These are phyloP conservation scores for Nomia melanderi DNA, from an alignment of 1,140 invertebrate genomes.

Conservation along the genomic window DNA sequence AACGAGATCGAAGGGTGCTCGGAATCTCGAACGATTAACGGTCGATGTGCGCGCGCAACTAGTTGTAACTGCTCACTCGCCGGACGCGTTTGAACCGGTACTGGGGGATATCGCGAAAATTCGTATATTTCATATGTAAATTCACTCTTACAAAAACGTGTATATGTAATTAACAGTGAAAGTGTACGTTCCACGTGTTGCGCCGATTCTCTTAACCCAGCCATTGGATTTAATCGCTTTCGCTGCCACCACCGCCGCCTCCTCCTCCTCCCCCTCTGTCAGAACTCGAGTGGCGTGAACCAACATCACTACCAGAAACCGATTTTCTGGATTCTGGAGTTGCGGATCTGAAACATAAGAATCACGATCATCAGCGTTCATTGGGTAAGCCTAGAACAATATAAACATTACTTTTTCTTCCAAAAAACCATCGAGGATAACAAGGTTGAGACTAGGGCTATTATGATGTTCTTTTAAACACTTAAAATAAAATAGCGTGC, in stretches of 20 bases:
- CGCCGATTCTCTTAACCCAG: background rate
- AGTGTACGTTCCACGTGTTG: background rate
- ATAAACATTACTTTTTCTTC: no score
- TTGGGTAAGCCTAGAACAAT: no score
- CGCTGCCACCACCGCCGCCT: slow-evolving; percentile 57
- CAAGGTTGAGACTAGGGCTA: no score
- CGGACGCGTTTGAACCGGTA: background rate
- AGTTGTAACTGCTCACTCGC: no score
- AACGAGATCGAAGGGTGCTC: no score
- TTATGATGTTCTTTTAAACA: background rate
- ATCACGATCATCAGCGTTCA: background rate
- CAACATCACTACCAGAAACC: slow-evolving; percentile 75
- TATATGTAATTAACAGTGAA: background rate
- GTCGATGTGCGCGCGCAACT: background rate
- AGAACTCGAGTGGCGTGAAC: slow-evolving; percentile 68
- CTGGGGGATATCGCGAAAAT: background rate
- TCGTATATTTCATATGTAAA: slow-evolving; percentile 26
- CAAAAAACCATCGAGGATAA: no score
- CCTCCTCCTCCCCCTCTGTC: slow-evolving; percentile 53
- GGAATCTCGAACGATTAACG: no score
- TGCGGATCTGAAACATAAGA: slow-evolving; percentile 67
- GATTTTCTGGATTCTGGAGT: slow-evolving; percentile 78
- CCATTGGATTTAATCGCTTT: slow-evolving; percentile 56
- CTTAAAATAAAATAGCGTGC: no score
- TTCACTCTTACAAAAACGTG: slow-evolving; percentile 9